A percentile compares a stretch with the other conserved stretches of the same genome.
phyloP scores from a whole-genome alignment of 2,797 vertebrate genomes.

The Hypotaenidia philippensis region DNA sequence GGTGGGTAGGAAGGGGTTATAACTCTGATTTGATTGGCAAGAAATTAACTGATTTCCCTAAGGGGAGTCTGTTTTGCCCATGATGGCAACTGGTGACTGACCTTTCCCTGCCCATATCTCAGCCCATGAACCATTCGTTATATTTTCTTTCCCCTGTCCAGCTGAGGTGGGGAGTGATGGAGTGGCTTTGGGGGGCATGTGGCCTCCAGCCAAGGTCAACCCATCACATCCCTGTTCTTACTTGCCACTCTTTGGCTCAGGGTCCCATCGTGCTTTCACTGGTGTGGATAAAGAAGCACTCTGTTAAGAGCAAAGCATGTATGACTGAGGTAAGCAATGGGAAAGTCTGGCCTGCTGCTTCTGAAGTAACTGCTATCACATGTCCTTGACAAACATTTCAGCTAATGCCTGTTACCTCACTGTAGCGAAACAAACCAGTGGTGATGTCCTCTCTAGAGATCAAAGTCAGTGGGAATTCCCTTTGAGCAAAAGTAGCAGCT shows the following conservation, averaged over 20 bases:
- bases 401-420: neutral
- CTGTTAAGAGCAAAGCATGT: neutral
- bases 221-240: neutral
- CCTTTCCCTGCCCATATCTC: no score
- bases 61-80: no score
- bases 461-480: slow-evolving; percentile 62
- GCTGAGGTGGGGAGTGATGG: no score
- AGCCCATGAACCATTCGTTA: no score
- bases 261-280: neutral
- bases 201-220: no score
- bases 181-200: no score
- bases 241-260: neutral
- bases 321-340: neutral
- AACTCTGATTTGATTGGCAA: no score
- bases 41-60: no score
- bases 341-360: neutral
- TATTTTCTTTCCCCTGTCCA: no score
- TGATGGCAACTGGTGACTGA: no score
- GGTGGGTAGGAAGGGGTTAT: no score
- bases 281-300: neutral
- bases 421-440: neutral
- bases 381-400: neutral
- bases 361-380: neutral
- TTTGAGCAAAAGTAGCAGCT: slow-evolving; percentile 65
- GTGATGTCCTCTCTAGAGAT: slow-evolving; percentile 21